Conservation (phyloP, 2,797 vertebrate genomes). For the Phalanger gymnotis region DNA sequence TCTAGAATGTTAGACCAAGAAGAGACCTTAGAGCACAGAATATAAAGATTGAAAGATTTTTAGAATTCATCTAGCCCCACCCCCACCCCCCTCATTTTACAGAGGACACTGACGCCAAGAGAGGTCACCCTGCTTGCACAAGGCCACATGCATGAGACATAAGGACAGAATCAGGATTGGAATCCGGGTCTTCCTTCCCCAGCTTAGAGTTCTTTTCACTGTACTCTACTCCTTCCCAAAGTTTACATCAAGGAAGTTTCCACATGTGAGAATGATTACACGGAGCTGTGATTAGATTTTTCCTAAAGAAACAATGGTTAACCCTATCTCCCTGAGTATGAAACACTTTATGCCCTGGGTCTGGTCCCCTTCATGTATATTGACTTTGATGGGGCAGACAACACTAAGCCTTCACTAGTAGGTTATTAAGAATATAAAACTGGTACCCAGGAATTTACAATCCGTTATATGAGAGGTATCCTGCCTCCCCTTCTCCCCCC, state of each 20-base stretch:
- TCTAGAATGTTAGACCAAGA: not conserved
- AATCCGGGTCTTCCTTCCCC: not conserved
- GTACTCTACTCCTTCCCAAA: not conserved
- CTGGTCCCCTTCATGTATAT: slow-evolving; percentile 94
- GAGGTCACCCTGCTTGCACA: not conserved
- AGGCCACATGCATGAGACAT: not conserved
- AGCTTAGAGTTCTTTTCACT: not conserved
- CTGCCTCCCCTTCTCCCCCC: slow-evolving; percentile 76
- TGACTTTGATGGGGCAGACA: slow-evolving; percentile 89
- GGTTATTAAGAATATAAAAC: slow-evolving; percentile 90
- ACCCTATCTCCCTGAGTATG: slow-evolving; percentile 87
- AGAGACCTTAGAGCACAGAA: not conserved
- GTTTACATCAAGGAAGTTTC: slow-evolving; percentile 15
- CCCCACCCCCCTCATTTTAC: not conserved
- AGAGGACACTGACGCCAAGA: not conserved
- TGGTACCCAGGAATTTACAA: slow-evolving; percentile 89
- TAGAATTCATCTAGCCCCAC: not conserved
- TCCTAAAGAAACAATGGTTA: slow-evolving; percentile 88
- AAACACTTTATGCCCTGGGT: slow-evolving; percentile 88
- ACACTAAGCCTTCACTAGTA: slow-evolving; percentile 81
- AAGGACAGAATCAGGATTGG: not conserved
- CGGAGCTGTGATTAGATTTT: slow-evolving; percentile 87
- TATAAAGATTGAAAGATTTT: not conserved
- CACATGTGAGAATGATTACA: slow-evolving; percentile 95
- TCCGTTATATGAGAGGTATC: slow-evolving; percentile 87